Conservation (phyloP, 2,113 vertebrate species). For the Brachionichthys hirsutus region DNA sequence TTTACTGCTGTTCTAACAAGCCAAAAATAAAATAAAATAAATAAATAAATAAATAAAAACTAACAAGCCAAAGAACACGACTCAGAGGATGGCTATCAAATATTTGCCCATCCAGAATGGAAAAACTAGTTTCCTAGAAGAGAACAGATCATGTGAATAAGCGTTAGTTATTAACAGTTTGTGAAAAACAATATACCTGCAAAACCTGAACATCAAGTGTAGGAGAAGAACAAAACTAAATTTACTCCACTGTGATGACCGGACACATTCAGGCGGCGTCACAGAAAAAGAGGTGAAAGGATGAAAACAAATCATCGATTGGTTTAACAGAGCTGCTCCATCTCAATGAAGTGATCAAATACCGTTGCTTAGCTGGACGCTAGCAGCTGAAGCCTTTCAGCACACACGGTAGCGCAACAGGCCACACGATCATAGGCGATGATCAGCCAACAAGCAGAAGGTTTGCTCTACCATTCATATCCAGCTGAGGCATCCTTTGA, state of each 20-base stretch:
- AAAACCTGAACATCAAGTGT: neutral
- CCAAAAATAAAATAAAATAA: too few relatives aligned
- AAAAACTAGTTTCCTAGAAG: too few relatives aligned
- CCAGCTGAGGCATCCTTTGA: too few relatives aligned
- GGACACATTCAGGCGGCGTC: too few relatives aligned
- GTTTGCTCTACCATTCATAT: too few relatives aligned
- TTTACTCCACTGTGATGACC: too few relatives aligned
- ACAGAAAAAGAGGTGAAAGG: constrained; percentile 16
- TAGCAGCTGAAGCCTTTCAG: neutral
- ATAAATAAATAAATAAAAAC: too few relatives aligned
- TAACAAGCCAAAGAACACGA: neutral
- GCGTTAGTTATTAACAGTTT: neutral
- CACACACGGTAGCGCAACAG: too few relatives aligned
- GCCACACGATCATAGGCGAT: neutral
- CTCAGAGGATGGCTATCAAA: constrained; percentile 6
- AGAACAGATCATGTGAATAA: neutral
- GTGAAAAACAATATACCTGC: constrained; percentile 1
- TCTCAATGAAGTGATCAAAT: neutral
- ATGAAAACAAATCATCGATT: constrained; percentile 11
- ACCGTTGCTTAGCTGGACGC: neutral
- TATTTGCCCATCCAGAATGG: neutral
- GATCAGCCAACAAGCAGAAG: too few relatives aligned
- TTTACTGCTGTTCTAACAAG: too few relatives aligned
- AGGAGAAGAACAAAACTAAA: too few relatives aligned
- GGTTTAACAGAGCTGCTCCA: neutral